phyloP scores from a whole-genome alignment of 1,140 invertebrate genomes.

The Drosophila bifasciata region DNA sequence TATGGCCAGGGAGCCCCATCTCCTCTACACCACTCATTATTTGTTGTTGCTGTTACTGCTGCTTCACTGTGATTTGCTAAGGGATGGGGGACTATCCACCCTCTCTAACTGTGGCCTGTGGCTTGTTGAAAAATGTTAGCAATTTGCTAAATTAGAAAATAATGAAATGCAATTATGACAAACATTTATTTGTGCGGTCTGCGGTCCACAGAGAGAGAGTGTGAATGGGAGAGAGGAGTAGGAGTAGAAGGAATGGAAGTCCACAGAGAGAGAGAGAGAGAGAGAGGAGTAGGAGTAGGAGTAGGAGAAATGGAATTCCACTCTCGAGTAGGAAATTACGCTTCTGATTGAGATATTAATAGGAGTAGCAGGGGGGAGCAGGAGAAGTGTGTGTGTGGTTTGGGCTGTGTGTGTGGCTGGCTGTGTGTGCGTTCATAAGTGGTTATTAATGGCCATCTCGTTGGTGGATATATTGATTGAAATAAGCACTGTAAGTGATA shows the following conservation, averaged over 20 bases:
- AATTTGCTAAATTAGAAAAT: slow-evolving; percentile 83
- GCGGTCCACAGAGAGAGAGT: slow-evolving; percentile 23
- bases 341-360: slow-evolving; percentile 47
- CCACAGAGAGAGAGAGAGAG: too few species aligned
- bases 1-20: slow-evolving; percentile 51
- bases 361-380: not conserved
- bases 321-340: slow-evolving; percentile 52
- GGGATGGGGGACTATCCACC: too few species aligned
- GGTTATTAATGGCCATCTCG: slow-evolving; percentile 69
- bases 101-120: slow-evolving; percentile 14
- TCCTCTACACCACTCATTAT: slow-evolving; percentile 6
- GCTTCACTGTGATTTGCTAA: slow-evolving; percentile 46
- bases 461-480: slow-evolving; percentile 58
- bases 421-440: slow-evolving; percentile 46
- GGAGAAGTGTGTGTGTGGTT: not conserved
- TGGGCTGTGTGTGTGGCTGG: slow-evolving; percentile 3
- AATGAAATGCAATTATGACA: slow-evolving; percentile 83
- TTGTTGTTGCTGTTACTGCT: slow-evolving; percentile 25
- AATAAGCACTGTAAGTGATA: slow-evolving; percentile 2
- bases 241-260: too few species aligned
- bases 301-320: too few species aligned
- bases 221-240: too few species aligned
- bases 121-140: slow-evolving; percentile 65
- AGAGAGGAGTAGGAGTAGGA: too few species aligned
- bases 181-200: slow-evolving; percentile 80